Percentiles rank a stretch among this genome's conserved stretches.
Evolutionary conservation across 2,797 vertebrate genomes (phyloP).

Genomic region (Huso huso): DNA sequence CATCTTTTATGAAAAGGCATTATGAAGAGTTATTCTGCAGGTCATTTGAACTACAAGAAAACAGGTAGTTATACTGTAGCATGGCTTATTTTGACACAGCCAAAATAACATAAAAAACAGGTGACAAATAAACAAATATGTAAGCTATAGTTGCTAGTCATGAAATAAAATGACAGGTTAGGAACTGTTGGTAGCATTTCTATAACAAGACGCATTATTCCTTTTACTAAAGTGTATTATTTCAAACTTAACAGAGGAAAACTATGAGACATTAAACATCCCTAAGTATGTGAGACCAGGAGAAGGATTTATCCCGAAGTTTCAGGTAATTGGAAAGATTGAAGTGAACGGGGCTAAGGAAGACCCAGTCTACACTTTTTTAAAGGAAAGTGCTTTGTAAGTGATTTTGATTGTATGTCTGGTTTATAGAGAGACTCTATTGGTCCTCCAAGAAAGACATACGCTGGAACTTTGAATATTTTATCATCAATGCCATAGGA

Average conservation of each 20-base stretch:
- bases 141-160: no score
- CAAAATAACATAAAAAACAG: no score
- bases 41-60: no score
- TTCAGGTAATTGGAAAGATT: conserved; percentile 61
- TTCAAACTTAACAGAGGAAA: conserved; percentile 43
- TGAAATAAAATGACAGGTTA: no score
- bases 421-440: conserved; percentile 49
- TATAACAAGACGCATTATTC: no score
- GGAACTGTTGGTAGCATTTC: no score
- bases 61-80: no score
- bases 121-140: no score
- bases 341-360: conserved; percentile 67
- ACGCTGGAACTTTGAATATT: conserved; percentile 74
- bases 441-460: conserved; percentile 69
- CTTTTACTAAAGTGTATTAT: no score
- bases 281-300: conserved; percentile 65
- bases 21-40: no score
- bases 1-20: no score
- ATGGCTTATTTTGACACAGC: no score
- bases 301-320: conserved; percentile 56
- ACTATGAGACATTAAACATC: conserved; percentile 59
- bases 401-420: neutral
- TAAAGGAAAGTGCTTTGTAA: conserved; percentile 52
- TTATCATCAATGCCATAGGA: conserved; percentile 58
- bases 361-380: conserved; percentile 56